Conservation (phyloP, 1,140 invertebrate species). For the Drosophila bifasciata region DNA sequence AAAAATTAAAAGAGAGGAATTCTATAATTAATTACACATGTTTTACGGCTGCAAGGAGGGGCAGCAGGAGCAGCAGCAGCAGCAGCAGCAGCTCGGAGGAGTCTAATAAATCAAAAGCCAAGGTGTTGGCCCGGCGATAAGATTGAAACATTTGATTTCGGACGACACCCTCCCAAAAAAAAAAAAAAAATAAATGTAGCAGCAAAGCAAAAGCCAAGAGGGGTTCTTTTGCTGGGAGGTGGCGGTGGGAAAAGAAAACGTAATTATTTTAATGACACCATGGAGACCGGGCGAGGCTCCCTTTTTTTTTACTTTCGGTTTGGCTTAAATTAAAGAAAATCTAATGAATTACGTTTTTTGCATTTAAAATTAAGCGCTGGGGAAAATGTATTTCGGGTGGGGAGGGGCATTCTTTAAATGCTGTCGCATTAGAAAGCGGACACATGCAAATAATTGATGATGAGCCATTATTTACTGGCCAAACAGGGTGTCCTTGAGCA, state of each 20-base stretch:
- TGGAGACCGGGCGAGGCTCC: conserved; percentile 45
- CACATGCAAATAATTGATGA: conserved; percentile 64
- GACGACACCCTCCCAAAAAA: conserved; percentile 14
- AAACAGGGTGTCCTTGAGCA: conserved; percentile 38
- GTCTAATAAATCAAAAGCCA: conserved; percentile 62
- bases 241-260: conserved; percentile 38
- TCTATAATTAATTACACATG: conserved; percentile 70
- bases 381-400: conserved; percentile 43
- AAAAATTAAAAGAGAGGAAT: conserved; percentile 16
- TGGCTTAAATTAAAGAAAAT: conserved; percentile 52
- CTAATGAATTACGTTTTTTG: conserved; percentile 61
- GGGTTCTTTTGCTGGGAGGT: not conserved
- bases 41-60: conserved; percentile 10
- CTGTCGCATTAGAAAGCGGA: conserved; percentile 33
- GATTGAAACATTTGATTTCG: conserved; percentile 64
- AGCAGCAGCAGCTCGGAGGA: conserved; percentile 12
- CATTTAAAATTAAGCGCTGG: conserved; percentile 36
- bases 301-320: too few species aligned
- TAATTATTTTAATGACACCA: conserved; percentile 73
- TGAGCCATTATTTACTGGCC: conserved; percentile 62
- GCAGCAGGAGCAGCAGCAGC: conserved; percentile 1
- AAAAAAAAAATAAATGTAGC: conserved; percentile 15
- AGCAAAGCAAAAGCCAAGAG: conserved; percentile 9
- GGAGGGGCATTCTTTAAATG: conserved; percentile 51
- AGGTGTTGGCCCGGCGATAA: conserved; percentile 57